A percentile compares a stretch with the other conserved stretches of the same genome.
These are phyloP conservation scores for Corythaixoides concolor DNA, from an alignment of 2,113 vertebrate species.

Conservation along the genomic window DNA sequence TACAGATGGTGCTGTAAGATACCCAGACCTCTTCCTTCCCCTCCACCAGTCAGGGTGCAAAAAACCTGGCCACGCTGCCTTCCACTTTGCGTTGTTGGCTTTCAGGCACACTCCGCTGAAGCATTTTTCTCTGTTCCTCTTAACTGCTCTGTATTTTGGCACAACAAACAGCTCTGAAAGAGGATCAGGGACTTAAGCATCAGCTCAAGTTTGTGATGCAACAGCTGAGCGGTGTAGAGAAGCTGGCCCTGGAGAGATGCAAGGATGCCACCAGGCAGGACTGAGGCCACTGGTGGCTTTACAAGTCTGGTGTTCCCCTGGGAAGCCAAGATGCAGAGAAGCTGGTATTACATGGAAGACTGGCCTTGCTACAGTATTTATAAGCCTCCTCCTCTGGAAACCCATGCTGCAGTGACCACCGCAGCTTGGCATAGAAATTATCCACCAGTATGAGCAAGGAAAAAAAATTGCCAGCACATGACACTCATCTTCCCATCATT, in stretches of 20 bases:
- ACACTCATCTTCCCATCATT: background rate
- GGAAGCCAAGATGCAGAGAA: background rate
- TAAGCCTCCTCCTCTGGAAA: background rate
- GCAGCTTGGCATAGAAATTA: background rate
- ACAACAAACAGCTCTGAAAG: background rate
- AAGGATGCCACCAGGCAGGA: background rate
- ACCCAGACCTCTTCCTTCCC: background rate
- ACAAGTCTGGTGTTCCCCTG: background rate
- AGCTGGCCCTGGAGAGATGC: background rate
- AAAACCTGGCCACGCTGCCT: background rate
- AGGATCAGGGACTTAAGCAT: constrained; percentile 7
- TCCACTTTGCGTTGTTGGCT: background rate
- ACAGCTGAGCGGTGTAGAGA: background rate
- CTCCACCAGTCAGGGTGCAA: background rate
- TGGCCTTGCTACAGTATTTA: background rate
- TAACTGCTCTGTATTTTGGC: background rate
- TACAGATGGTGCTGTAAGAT: background rate
- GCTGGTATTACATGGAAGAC: background rate
- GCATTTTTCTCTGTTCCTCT: background rate
- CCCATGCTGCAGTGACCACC: background rate
- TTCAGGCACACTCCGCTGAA: background rate
- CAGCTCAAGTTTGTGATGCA: constrained; percentile 12
- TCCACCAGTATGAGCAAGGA: background rate
- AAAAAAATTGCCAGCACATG: background rate
- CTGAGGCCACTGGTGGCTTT: background rate